Base-by-base conservation (phyloP, 2,888 invertebrate species). In the Crossocerus cetratus region DNA sequence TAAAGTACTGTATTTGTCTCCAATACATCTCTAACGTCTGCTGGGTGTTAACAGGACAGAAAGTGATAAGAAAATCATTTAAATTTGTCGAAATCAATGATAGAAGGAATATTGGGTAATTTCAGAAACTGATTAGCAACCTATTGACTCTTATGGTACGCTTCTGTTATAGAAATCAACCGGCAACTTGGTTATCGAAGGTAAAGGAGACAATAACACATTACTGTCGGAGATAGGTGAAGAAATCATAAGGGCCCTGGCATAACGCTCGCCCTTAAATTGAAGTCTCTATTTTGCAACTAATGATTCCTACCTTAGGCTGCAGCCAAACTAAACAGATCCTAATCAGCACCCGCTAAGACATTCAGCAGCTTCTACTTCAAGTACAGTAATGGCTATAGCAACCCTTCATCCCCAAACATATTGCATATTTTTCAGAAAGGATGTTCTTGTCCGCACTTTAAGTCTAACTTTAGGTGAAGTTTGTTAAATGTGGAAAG, bases 141-240 rank as follows among this genome's bases (percentile, higher is more conserved):
- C 4, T 42, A 16, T 32, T 11, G n/a, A 21, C 3, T 4, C 8
- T 13, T 53, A 2, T 53, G 3, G 14, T 43, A 8, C 49, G 60
- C 53, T 49, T 21, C 49, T 22, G 60, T 76, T 57, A 76, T 76
- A 90, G 90, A 86, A 85, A 73, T 78, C 84, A 60, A 83, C 85
- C 53, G 83, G 84, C 57, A 86, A 81, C 74, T 69, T 90, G 69
- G 74, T 86, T 42, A 84, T 90, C 20, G 90, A 90, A 72, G 90
- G 90, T 74, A 90, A 90, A 84, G 86, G 90, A 79, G 89, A 90
- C 85, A 89, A 88, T 83, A 86, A 85, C 69, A 82, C 86, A 43
- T 82, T 90, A 49, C 80, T 90, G 65, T 78, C 84, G 22, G 90
- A 86, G 78, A 86, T 90, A 65, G 83, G 86, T 58, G 84, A 87